Percentiles rank a stretch among this genome's conserved stretches.
These are phyloP conservation scores for Drosophila subquinaria DNA, from an alignment of 2,888 invertebrate species.

Conservation along the genomic window DNA sequence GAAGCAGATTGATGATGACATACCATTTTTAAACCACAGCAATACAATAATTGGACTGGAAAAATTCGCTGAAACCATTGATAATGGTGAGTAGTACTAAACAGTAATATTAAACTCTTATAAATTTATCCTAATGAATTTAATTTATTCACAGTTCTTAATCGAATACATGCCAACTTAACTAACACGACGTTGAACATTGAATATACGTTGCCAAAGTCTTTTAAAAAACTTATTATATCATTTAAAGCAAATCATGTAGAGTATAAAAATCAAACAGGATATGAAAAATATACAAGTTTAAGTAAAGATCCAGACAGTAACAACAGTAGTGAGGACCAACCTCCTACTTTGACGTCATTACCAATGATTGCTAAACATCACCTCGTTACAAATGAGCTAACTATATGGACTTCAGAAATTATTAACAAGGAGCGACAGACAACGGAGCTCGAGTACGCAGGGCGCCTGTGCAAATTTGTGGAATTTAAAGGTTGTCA, in stretches of 20 bases:
- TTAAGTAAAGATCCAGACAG: slow-evolving; percentile 46
- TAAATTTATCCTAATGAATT: background rate
- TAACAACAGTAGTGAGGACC: slow-evolving; percentile 81
- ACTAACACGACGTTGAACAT: slow-evolving; percentile 93
- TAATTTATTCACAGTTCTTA: slow-evolving; percentile 88
- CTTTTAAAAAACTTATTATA: slow-evolving; percentile 92
- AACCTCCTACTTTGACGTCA: slow-evolving; percentile 82
- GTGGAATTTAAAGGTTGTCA: slow-evolving; percentile 91
- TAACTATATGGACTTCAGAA: slow-evolving; percentile 93
- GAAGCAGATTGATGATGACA: slow-evolving; percentile 87
- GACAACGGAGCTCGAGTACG: background rate
- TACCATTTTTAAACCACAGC: slow-evolving; percentile 69
- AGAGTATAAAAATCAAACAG: slow-evolving; percentile 95
- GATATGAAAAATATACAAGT: slow-evolving; percentile 83
- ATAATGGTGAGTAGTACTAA: slow-evolving; percentile 90
- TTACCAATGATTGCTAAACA: slow-evolving; percentile 93
- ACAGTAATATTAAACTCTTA: background rate
- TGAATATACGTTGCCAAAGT: slow-evolving; percentile 92
- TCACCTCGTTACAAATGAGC: slow-evolving; percentile 92
- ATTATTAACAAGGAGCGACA: slow-evolving; percentile 81
- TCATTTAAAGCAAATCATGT: slow-evolving; percentile 93
- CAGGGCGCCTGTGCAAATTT: slow-evolving; percentile 85
- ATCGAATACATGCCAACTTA: slow-evolving; percentile 93
- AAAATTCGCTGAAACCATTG: slow-evolving; percentile 96
- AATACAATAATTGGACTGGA: slow-evolving; percentile 93